Conservation (phyloP, 37 sponge, comb jelly and placozoan genomes). For the Chondrosia reniformis region DNA sequence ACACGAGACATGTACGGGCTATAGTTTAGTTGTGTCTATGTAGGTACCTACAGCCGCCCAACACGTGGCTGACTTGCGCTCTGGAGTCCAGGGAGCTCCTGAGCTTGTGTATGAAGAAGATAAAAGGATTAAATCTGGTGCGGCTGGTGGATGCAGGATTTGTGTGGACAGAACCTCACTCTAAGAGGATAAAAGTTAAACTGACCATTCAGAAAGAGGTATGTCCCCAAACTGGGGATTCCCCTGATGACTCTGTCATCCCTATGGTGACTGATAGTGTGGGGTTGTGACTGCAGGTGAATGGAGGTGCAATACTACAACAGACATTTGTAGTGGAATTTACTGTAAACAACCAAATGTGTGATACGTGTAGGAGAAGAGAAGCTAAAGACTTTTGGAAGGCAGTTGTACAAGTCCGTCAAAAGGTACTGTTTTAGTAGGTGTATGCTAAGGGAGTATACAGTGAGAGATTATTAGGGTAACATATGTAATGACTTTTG, state of each 20-base stretch:
- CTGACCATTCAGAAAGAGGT: constrained; percentile 95
- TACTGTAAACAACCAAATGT: constrained; percentile 92
- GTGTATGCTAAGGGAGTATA: no score
- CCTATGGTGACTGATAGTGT: no score
- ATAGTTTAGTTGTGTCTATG: neutral
- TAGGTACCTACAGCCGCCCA: constrained; percentile 93
- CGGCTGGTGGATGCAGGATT: constrained; percentile 95
- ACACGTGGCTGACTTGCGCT: constrained; percentile 73
- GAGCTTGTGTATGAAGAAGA: constrained; percentile 84
- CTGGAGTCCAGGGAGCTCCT: constrained; percentile 92
- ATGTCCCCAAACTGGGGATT: neutral
- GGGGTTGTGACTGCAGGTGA: constrained; percentile 43
- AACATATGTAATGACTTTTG: no score
- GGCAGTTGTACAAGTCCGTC: constrained; percentile 91
- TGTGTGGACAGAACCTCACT: constrained; percentile 98
- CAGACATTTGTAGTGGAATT: constrained; percentile 94
- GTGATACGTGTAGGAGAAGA: constrained; percentile 87
- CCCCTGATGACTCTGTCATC: neutral
- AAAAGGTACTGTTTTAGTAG: constrained; percentile 61
- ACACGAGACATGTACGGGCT: neutral
- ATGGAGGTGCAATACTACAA: constrained; percentile 73
- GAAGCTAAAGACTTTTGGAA: constrained; percentile 91
- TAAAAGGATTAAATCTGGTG: constrained; percentile 80
- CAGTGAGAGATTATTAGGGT: no score
- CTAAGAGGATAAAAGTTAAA: constrained; percentile 93